Evolutionary conservation across 2,888 invertebrate species (phyloP).

Genomic region (Trachelus tabidus): DNA sequence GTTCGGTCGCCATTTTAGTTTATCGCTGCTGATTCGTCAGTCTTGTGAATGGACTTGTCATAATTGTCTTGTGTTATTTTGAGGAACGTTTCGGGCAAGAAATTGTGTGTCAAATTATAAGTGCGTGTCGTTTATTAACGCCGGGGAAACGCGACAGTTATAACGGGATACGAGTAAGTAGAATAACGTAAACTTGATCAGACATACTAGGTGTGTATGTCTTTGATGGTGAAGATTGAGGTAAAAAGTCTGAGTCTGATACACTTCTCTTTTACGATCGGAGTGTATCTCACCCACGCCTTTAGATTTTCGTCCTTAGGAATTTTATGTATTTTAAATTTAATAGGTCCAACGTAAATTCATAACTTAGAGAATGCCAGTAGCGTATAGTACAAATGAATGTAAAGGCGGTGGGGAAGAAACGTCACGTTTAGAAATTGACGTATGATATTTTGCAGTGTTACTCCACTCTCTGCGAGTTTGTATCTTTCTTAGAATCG

Average conservation of each 20-base stretch:
- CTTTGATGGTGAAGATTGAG: conserved; percentile 20
- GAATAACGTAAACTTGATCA: neutral
- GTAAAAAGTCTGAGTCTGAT: conserved; percentile 21
- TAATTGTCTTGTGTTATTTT: conserved; percentile 58
- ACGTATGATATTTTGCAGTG: conserved; percentile 33
- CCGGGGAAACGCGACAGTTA: neutral
- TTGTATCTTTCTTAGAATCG: neutral
- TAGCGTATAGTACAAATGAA: neutral
- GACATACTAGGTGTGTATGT: conserved; percentile 8
- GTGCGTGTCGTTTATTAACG: neutral
- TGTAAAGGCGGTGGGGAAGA: conserved; percentile 2
- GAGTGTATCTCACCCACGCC: conserved; percentile 17
- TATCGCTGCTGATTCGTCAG: conserved; percentile 55
- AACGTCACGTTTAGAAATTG: conserved; percentile 34
- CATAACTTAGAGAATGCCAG: neutral
- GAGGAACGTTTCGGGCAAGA: conserved; percentile 8
- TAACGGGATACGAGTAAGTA: neutral
- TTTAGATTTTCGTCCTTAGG: conserved; percentile 7
- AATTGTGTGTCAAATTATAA: neutral
- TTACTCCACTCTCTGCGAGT: neutral
- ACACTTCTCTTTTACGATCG: conserved; percentile 23
- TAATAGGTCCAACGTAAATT: conserved; percentile 2
- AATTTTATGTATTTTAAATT: conserved; percentile 10
- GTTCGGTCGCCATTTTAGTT: conserved; percentile 54
- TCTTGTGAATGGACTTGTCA: conserved; percentile 62